Evolutionary conservation across 2,888 invertebrate species (phyloP), one percentile per base, ranked within the genome.

Genomic region (Azorinus chamasolen): DNA sequence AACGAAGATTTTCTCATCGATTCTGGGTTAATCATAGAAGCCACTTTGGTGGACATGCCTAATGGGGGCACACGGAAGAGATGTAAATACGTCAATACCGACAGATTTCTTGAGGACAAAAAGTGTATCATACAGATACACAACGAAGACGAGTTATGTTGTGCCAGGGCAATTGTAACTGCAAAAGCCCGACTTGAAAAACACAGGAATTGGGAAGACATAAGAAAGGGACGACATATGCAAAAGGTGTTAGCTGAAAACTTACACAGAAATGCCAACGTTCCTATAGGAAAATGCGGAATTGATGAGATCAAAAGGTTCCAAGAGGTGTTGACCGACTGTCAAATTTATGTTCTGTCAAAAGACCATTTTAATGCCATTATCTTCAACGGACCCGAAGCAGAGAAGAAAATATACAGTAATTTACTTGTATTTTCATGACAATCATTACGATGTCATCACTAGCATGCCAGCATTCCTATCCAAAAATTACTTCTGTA

Each of bases 391-490:
- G 69, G 75, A 41, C 75, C 74, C 12, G 74, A 54, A 5, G 48
- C 63, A n/a, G 57, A 54, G 3, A 63, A 50, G 18, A 62, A 55
- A n/a, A 48, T 65, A 12, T n/a, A n/a, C n/a, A n/a, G n/a, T n/a
- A n/a, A n/a, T n/a, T n/a, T 65, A 43, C 54, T 18, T 70, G n/a
- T 61, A 59, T 18, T 43, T n/a, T 22, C 59, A 59, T n/a, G 50
- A 51, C 20, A n/a, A 53, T 6, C 61, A 65, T 24, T 65, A 54
- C 25, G 61, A 65, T 18, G 43, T 65, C 5, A 72, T 59, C n/a
- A 72, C 72, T 0, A 68, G 54, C 22, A 79, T 79, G 78, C n/a
- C 73, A 1, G 73, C 53, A 3, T 79, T 79, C 51, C 39, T 79
- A 4, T 39, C 50, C 10, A 66, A 32, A 41, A 78, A 32, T 14